A percentile compares a stretch with the other conserved stretches of the same genome.
phyloP scores from a whole-genome alignment of 2,888 invertebrate species.

The Dioctria linearis region DNA sequence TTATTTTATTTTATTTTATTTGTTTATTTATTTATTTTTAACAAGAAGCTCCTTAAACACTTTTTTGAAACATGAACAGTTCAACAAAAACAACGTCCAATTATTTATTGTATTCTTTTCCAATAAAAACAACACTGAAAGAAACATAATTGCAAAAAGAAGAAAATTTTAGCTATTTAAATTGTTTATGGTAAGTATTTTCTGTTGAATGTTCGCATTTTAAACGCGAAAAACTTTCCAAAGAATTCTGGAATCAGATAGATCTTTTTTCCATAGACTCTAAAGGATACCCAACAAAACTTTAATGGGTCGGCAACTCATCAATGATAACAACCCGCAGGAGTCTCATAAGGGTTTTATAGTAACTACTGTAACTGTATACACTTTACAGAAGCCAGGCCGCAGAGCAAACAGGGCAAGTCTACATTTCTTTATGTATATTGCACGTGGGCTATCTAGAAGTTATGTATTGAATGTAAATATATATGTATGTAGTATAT shows the following conservation, averaged over 20 bases:
- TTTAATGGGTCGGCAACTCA: background rate
- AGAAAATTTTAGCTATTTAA: background rate
- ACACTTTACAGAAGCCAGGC: background rate
- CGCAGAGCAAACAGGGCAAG: background rate
- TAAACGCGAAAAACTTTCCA: background rate
- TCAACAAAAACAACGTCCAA: conserved; percentile 43
- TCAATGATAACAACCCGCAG: conserved; percentile 1
- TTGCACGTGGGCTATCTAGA: background rate
- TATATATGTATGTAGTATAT: background rate
- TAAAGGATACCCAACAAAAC: background rate
- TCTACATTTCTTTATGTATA: background rate
- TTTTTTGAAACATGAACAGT: conserved; percentile 50
- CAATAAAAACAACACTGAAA: conserved; percentile 41
- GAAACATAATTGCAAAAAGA: background rate
- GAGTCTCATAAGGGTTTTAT: background rate
- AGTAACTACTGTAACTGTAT: background rate
- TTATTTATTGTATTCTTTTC: conserved; percentile 31
- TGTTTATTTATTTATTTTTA: conserved; percentile 17
- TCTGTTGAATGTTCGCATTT: conserved; percentile 17
- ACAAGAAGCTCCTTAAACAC: conserved; percentile 47
- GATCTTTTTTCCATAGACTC: no score
- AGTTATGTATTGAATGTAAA: no score
- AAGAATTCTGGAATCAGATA: no score
- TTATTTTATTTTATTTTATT: background rate
- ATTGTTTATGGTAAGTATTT: background rate